Percentiles rank a stretch among this genome's conserved stretches.
Evolutionary conservation across 2,113 vertebrate species (phyloP).

Genomic region (Cricetomys ansorgei): DNA sequence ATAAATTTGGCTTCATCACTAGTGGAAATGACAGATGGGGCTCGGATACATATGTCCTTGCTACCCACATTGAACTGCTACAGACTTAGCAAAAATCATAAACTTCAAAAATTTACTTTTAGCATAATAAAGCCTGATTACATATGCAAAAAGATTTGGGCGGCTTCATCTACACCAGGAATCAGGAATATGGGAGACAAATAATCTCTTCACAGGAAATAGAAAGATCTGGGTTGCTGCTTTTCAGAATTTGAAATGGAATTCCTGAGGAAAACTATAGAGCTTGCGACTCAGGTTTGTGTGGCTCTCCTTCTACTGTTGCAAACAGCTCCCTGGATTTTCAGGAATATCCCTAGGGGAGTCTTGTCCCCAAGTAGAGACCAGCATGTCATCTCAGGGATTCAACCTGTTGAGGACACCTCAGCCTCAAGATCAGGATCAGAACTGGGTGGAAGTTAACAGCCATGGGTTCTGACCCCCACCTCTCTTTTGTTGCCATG

Average conservation of each 20-base stretch:
- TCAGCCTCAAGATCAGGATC: not conserved
- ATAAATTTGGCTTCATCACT: conserved; percentile 49
- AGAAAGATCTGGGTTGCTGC: not conserved
- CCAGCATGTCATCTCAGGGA: too few species aligned
- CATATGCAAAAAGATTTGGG: not conserved
- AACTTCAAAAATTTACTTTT: conserved; percentile 21
- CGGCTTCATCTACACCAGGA: not conserved
- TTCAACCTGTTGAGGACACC: not conserved
- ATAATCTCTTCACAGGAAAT: not conserved
- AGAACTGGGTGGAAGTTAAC: not conserved
- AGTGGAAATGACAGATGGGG: conserved; percentile 65
- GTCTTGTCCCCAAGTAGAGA: not conserved
- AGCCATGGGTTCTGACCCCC: not conserved
- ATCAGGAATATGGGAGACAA: not conserved
- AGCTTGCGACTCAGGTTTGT: fast-evolving
- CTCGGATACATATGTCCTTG: not conserved
- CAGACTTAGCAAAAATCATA: not conserved
- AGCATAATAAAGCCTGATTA: not conserved
- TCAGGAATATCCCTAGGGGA: fast-evolving
- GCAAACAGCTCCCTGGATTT: fast-evolving
- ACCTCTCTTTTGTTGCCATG: not conserved
- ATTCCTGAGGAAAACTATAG: not conserved
- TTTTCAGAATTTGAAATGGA: not conserved
- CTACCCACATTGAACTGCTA: not conserved
- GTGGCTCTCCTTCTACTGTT: fast-evolving